Evolutionary conservation across 92 coral and sea anemone species (phyloP).

Genomic region (Parazoanthus swiftii): DNA sequence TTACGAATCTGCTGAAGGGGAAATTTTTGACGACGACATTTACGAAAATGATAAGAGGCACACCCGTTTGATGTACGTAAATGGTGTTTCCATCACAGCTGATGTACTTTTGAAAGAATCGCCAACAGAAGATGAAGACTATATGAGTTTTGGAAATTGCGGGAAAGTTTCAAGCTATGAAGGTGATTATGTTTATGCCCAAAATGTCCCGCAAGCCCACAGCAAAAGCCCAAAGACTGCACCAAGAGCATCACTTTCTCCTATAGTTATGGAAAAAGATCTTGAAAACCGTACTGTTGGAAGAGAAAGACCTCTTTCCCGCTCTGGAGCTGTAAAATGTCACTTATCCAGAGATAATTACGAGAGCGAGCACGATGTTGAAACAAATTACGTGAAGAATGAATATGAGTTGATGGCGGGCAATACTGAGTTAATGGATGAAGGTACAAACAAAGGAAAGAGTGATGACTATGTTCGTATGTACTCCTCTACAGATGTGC

Average conservation of each 20-base stretch:
- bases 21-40: neutral
- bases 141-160: neutral
- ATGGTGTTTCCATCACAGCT: neutral
- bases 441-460: no score
- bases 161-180: neutral
- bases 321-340: conserved; percentile 4
- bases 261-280: neutral
- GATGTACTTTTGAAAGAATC: neutral
- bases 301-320: neutral
- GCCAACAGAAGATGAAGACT: neutral
- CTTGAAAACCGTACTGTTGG: neutral
- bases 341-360: neutral
- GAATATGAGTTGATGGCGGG: neutral
- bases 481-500: neutral
- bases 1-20: neutral
- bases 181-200: neutral
- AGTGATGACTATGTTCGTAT: neutral
- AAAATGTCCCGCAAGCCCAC: neutral
- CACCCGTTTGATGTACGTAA: neutral
- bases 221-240: neutral
- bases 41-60: neutral
- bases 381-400: neutral
- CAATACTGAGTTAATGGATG: neutral
- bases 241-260: neutral
- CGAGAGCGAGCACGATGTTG: neutral